These are phyloP conservation scores for Cheirogaleus medius DNA, from an alignment of 2,113 vertebrate species.

Conservation along the genomic window DNA sequence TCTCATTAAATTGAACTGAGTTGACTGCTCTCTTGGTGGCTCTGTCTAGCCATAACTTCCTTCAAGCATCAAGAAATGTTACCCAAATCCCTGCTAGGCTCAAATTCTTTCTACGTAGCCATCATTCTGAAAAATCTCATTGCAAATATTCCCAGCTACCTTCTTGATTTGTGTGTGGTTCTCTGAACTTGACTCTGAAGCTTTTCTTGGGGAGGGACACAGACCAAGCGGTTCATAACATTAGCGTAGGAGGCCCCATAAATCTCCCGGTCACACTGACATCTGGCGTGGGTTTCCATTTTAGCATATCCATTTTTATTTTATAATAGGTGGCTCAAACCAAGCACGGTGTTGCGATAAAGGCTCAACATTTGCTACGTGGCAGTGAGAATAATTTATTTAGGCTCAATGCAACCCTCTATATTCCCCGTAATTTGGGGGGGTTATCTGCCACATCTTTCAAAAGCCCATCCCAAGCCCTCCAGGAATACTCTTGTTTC, in stretches of 20 bases:
- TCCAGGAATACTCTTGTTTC: conserved; percentile 59
- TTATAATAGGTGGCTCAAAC: neutral
- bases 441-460: conserved; percentile 3
- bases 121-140: neutral
- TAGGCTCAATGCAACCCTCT: neutral
- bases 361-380: conserved; percentile 15
- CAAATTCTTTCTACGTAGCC: neutral
- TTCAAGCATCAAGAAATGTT: neutral
- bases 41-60: neutral
- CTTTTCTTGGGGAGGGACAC: neutral
- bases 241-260: neutral
- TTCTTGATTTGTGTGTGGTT: neutral
- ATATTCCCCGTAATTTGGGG: neutral
- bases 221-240: neutral
- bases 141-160: neutral
- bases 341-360: conserved; percentile 35
- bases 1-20: neutral
- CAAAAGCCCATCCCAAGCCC: conserved; percentile 53
- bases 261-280: neutral
- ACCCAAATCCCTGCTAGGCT: neutral
- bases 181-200: neutral
- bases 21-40: neutral
- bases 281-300: neutral
- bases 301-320: neutral
- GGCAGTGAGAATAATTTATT: conserved; percentile 56